Base-by-base conservation (phyloP, 2,113 vertebrate species). In the Microtus montanus region DNA sequence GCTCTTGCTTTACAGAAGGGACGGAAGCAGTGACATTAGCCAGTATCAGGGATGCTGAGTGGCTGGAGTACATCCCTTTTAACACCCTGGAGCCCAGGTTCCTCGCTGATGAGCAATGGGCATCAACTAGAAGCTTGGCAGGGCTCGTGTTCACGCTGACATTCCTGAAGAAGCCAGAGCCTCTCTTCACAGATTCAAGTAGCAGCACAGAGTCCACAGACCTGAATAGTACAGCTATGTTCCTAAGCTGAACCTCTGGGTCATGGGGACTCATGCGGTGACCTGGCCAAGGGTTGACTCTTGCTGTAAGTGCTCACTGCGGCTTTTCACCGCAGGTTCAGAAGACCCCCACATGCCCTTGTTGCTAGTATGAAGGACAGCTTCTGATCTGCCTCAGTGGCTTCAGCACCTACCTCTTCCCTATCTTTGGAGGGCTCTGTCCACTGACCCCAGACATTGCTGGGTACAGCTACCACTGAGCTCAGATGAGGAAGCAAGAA, bases 401-500 rank as follows among this genome's bases (percentile, higher is more conserved):
- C 75, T 83, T n/a, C 22, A 30, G 85, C 28, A 74, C 33, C 78
- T 12, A 54, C 5, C 30, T 47, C 61, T 30, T 68, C 54, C 19
- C 52, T 84, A 6, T 54, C 35, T 58, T 68, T 14, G 87, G 44
- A 17, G 84, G 35, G 17, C 26, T 86, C 75, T 20, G 19, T 2
- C 47, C 80, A n/a, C 47, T 54, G 20, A 47, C 35, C 64, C 63
- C 30, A 30, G 75, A 22, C 28, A 9, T 41, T 85, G 24, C 47
- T 80, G 58, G 49, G 24, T 64, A 90, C 4, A 95, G 82, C 30
- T 44, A 44, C 79, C 8, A 58, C 71, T 28, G 64, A 93, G 61
- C 68, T 93, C 30, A 88, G 78, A 82, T 30, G 54, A 96, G 66
- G 78, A 73, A 91, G 80, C 70, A 83, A 94, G 75, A 89, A 79